Evolutionary conservation across 1,140 invertebrate species (phyloP).

Genomic region (Eurosta solidaginis): DNA sequence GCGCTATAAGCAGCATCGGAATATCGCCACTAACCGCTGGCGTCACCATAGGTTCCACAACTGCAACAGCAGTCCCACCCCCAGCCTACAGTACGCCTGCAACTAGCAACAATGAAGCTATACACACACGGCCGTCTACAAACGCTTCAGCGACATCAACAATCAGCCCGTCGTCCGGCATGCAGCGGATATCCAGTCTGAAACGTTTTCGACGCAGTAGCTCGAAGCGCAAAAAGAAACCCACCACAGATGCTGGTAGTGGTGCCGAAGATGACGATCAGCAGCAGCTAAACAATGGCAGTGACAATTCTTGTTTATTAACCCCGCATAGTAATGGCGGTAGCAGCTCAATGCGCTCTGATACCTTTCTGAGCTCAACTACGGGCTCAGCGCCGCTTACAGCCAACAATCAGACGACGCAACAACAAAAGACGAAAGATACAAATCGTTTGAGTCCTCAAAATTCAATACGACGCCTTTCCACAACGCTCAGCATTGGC

Average conservation of each 20-base stretch:
- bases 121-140: not conserved
- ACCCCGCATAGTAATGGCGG: constrained; percentile 1
- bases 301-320: constrained; percentile 46
- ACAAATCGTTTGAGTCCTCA: constrained; percentile 72
- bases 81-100: constrained; percentile 19
- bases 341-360: not conserved
- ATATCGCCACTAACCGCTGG: not conserved
- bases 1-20: not conserved
- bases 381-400: not conserved
- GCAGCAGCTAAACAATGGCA: constrained; percentile 50
- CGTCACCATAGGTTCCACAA: constrained; percentile 14
- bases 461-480: constrained; percentile 67
- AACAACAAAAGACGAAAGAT: constrained; percentile 67
- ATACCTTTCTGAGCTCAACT: constrained; percentile 26
- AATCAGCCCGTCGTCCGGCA: constrained; percentile 1
- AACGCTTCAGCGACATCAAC: constrained; percentile 3
- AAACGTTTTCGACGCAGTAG: constrained; percentile 55
- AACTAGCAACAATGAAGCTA: constrained; percentile 9
- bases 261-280: constrained; percentile 44
- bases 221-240: constrained; percentile 42
- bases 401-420: constrained; percentile 61
- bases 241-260: not conserved
- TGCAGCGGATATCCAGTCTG: constrained; percentile 43
- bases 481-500: constrained; percentile 48
- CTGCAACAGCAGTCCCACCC: constrained; percentile 40